Evolutionary conservation across 2,797 vertebrate genomes (phyloP).

Genomic region (Ceryle rudis): DNA sequence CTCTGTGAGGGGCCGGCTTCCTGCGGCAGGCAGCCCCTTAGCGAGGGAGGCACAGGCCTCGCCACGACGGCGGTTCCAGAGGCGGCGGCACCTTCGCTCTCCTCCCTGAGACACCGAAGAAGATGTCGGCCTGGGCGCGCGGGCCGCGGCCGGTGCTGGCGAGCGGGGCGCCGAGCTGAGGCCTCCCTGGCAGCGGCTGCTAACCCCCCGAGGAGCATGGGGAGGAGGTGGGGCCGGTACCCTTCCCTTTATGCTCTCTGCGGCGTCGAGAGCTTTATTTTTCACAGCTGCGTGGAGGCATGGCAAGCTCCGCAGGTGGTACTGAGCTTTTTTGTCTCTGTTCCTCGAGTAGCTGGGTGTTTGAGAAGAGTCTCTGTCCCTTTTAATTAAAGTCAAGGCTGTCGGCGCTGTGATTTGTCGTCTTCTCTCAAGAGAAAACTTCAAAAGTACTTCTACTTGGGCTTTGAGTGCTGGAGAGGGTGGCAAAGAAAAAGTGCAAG

Average conservation of each 20-base stretch:
- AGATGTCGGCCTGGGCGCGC: too few relatives aligned
- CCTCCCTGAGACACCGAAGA: too few relatives aligned
- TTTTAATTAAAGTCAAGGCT: neutral
- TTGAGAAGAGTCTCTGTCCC: neutral
- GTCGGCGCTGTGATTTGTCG: neutral
- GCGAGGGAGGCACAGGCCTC: too few relatives aligned
- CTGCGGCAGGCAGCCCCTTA: too few relatives aligned
- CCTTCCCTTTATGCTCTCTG: too few relatives aligned
- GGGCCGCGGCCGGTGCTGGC: too few relatives aligned
- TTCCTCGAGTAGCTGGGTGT: neutral
- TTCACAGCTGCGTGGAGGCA: neutral
- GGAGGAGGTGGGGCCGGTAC: too few relatives aligned
- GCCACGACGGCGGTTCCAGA: rapidly evolving
- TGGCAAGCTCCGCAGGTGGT: too few relatives aligned
- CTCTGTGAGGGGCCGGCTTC: too few relatives aligned
- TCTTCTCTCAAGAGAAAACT: neutral
- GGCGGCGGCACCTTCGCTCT: rapidly evolving
- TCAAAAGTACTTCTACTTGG: neutral
- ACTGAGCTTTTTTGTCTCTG: neutral
- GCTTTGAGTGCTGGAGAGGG: neutral
- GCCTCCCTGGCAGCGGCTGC: too few relatives aligned
- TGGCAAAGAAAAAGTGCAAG: neutral
- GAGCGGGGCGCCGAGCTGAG: too few relatives aligned
- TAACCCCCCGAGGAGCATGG: too few relatives aligned
- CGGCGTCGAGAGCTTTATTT: rapidly evolving